Evolutionary conservation across 2,113 vertebrate genomes (phyloP), one percentile per base, ranked within the genome.

Genomic region (Rallus limicola): DNA sequence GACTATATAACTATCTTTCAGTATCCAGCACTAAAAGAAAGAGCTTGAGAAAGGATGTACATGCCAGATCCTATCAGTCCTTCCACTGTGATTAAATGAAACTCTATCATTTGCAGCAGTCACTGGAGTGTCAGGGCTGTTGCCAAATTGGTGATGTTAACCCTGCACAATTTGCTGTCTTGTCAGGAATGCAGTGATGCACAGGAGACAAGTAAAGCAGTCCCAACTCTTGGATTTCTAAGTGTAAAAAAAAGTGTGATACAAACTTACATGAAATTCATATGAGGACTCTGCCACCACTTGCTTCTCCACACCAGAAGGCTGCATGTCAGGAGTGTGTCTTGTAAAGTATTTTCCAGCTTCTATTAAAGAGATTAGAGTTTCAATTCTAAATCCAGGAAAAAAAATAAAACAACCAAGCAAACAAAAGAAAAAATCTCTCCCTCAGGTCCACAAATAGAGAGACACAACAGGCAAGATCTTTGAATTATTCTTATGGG

Each of bases 331-430:
- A 11, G 98, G 98, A 68, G 98, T 96, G 5, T 98, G 97, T 38
- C 98, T 96, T 52, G 98, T 98, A 42, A 98, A 99, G 93, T 99
- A 98, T 63, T 99, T 99, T 21, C 97, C 98, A 2, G 36, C 97
- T 50, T 99, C 98, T 77, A 95, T 98, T 86, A 97, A 98, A 36
- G 98, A 98, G 25, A 99, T 98, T 82, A 99, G 98, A 1, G 98
- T 99, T 97, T 98, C 99, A 13, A 94, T 95, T 81, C 98, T 98
- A 15, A 97, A 29, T 52, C 97, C 95, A 36, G 98, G 97, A 69
- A 98, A 98, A 0, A 98, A 16, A 34, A 26, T 5, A 98, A 91
- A 48, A 23, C 50, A 24, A 25, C 50, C 24, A 52, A 46, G 6
- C 25, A 52, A 52, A 52, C 50, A 53, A 53, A 98, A 98, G 0